These are phyloP conservation scores for Oceanodroma leucorhoa DNA, from an alignment of 2,797 vertebrate genomes.

Conservation along the genomic window DNA sequence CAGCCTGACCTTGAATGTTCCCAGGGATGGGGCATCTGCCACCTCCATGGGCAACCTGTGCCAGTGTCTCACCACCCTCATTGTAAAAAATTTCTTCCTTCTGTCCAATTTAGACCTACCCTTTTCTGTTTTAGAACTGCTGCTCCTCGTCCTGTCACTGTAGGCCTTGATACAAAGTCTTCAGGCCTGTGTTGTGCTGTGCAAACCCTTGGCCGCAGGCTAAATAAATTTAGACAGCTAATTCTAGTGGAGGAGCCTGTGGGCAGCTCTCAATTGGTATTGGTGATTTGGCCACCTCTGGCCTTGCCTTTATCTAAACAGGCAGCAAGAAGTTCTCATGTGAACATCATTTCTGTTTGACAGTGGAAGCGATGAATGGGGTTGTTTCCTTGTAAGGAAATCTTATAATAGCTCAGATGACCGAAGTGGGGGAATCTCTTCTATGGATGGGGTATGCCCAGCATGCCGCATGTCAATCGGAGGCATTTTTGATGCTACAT, in stretches of 20 bases:
- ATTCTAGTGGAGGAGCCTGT: neutral
- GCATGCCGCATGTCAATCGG: rapidly evolving
- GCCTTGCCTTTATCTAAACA: rapidly evolving
- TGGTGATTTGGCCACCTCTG: neutral
- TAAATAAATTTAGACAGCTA: too few species aligned
- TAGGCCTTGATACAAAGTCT: neutral
- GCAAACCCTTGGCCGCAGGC: rapidly evolving
- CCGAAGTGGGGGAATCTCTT: neutral
- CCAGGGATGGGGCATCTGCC: rapidly evolving
- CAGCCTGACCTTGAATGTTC: rapidly evolving
- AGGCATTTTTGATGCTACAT: rapidly evolving
- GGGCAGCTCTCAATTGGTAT: neutral
- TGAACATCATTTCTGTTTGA: neutral
- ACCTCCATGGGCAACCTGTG: rapidly evolving
- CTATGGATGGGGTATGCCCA: neutral
- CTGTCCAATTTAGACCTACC: rapidly evolving
- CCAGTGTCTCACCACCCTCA: rapidly evolving
- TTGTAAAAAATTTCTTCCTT: rapidly evolving
- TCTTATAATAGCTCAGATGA: rapidly evolving
- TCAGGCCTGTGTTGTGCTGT: rapidly evolving
- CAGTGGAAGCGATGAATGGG: rapidly evolving
- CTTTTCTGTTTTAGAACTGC: rapidly evolving
- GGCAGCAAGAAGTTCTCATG: neutral
- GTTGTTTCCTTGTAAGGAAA: neutral
- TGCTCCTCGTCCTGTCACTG: rapidly evolving